Conservation (phyloP, 2,888 invertebrate species). For the Calliphora vomitoria region DNA sequence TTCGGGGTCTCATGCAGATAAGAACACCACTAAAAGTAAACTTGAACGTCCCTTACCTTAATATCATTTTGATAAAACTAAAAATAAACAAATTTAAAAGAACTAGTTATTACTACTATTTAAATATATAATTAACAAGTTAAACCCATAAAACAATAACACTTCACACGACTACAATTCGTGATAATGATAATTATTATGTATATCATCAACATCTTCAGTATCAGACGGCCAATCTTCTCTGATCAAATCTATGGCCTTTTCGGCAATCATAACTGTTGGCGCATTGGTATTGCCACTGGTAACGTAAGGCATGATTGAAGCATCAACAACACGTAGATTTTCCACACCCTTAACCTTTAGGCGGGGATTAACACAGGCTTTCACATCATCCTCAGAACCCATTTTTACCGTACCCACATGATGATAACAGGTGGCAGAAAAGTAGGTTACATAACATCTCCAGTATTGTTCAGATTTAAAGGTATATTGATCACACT, state of each 20-base stretch:
- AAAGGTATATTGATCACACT: slow-evolving; percentile 78
- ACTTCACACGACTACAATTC: not conserved
- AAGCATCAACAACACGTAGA: slow-evolving; percentile 89
- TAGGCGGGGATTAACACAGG: slow-evolving; percentile 89
- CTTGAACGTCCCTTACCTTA: not conserved
- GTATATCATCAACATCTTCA: not conserved
- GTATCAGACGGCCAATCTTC: slow-evolving; percentile 73
- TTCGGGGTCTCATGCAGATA: not conserved
- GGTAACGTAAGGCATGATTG: slow-evolving; percentile 90
- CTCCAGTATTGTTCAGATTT: slow-evolving; percentile 85
- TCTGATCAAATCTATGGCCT: slow-evolving; percentile 87
- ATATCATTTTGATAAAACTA: not conserved
- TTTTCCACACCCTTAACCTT: slow-evolving; percentile 87
- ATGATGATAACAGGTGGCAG: slow-evolving; percentile 88
- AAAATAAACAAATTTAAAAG: not conserved
- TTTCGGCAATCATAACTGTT: slow-evolving; percentile 93
- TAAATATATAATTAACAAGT: too few relatives aligned
- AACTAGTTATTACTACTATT: too few relatives aligned
- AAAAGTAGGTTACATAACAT: slow-evolving; percentile 88
- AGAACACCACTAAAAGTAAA: not conserved
- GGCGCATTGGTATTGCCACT: slow-evolving; percentile 94
- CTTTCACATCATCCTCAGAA: slow-evolving; percentile 85
- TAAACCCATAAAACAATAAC: too few relatives aligned
- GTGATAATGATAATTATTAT: not conserved
- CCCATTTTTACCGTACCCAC: slow-evolving; percentile 90